Evolutionary conservation across 2,797 vertebrate genomes (phyloP).

Genomic region (Gorsachius magnificus): DNA sequence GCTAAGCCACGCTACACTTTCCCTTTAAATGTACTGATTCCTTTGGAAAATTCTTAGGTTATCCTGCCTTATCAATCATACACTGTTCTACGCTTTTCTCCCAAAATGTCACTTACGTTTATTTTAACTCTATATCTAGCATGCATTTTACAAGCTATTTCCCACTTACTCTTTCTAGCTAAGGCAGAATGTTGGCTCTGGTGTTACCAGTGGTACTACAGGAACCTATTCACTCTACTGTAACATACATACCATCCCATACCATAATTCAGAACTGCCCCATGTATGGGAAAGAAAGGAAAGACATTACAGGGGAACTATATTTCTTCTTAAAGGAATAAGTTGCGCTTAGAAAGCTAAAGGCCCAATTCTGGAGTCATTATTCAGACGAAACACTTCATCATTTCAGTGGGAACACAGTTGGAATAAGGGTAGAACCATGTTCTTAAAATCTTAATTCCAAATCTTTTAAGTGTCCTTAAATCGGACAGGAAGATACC

Average conservation of each 20-base stretch:
- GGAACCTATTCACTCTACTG: slow-evolving; percentile 63
- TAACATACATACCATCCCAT: slow-evolving; percentile 34
- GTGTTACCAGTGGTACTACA: slow-evolving; percentile 49
- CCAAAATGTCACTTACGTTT: background rate
- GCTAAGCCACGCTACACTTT: background rate
- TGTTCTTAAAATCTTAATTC: slow-evolving; percentile 42
- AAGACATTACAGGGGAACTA: slow-evolving; percentile 22
- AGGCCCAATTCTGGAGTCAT: slow-evolving; percentile 40
- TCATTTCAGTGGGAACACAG: slow-evolving; percentile 10
- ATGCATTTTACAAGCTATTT: slow-evolving; percentile 64
- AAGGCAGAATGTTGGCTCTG: slow-evolving; percentile 58
- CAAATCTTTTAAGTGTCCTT: slow-evolving; percentile 26
- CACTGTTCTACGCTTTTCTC: background rate
- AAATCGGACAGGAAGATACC: slow-evolving; percentile 22
- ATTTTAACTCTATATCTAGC: slow-evolving; percentile 51
- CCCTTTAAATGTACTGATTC: slow-evolving; percentile 12
- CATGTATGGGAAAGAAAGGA: background rate
- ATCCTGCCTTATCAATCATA: slow-evolving; percentile 33
- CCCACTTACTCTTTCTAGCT: slow-evolving; percentile 46
- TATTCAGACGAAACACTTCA: slow-evolving; percentile 23
- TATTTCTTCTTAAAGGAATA: slow-evolving; percentile 5
- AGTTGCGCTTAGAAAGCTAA: slow-evolving; percentile 39
- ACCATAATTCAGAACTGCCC: slow-evolving; percentile 43
- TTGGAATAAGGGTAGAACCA: background rate
- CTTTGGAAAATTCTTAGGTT: background rate